A percentile compares a stretch with the other conserved stretches of the same genome.
Conservation (phyloP, 1,140 invertebrate genomes). For the Scylla paramamosain region DNA sequence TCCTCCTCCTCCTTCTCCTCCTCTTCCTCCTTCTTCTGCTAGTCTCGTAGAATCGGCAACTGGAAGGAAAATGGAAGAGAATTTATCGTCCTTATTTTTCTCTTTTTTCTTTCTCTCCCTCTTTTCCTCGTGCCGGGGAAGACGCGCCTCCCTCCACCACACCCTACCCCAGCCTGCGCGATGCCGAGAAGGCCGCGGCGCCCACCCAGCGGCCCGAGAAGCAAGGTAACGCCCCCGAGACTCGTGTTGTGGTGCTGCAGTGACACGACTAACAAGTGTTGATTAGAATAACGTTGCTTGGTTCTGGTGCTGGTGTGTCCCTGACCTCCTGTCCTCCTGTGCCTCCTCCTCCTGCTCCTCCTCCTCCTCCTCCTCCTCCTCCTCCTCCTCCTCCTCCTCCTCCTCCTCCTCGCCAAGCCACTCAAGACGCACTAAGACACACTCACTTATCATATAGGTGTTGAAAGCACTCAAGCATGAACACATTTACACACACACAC, state of each 20-base stretch:
- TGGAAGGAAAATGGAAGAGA: neutral
- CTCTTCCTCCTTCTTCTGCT: neutral
- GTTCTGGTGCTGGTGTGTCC: too few relatives aligned
- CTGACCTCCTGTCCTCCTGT: too few relatives aligned
- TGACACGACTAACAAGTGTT: too few relatives aligned
- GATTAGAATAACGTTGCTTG: too few relatives aligned
- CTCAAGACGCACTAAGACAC: too few relatives aligned
- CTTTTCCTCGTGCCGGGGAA: neutral
- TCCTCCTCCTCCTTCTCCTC: neutral
- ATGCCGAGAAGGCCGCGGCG: neutral
- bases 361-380: too few relatives aligned
- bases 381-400: neutral
- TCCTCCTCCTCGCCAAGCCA: neutral
- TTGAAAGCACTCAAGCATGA: too few relatives aligned
- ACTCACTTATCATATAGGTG: too few relatives aligned
- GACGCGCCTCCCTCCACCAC: constrained; percentile 19
- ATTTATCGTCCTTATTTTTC: neutral
- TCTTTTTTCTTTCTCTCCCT: neutral
- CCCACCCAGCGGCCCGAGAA: neutral
- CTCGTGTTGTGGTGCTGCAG: too few relatives aligned
- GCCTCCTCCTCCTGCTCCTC: too few relatives aligned
- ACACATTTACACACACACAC: too few relatives aligned
- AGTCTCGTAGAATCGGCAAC: too few relatives aligned
- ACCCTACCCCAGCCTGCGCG: constrained; percentile 21
- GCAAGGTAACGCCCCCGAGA: neutral